phyloP scores from a whole-genome alignment of 1,140 invertebrate genomes.

The Bactericera cockerelli region DNA sequence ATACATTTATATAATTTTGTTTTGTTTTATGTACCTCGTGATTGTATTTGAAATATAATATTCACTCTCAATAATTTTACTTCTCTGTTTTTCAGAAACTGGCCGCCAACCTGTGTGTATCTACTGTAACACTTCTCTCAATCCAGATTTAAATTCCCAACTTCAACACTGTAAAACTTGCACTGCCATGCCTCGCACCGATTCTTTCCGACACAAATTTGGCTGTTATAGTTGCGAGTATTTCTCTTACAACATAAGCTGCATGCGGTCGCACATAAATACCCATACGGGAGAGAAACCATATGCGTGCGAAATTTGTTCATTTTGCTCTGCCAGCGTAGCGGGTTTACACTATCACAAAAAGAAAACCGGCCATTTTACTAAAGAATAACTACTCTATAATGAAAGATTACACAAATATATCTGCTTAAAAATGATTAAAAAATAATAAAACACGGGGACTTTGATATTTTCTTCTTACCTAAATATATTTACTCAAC shows the following conservation, averaged over 20 bases:
- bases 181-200: not conserved
- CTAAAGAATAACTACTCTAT: not conserved
- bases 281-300: slow-evolving; percentile 7
- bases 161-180: not conserved
- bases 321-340: not conserved
- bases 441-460: not conserved
- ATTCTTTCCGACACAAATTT: not conserved
- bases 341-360: not conserved
- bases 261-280: not conserved
- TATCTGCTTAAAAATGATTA: not conserved
- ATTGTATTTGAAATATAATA: too few species aligned
- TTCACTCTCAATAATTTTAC: too few species aligned
- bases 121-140: not conserved
- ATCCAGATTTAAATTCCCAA: not conserved
- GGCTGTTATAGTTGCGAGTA: not conserved
- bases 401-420: not conserved
- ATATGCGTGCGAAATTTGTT: not conserved
- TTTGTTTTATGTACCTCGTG: too few species aligned
- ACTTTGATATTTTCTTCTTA: not conserved
- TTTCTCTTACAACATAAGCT: not conserved
- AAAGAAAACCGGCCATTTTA: not conserved
- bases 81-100: too few species aligned
- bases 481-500: not conserved
- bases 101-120: too few species aligned
- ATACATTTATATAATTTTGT: too few species aligned